A percentile compares a stretch with the other conserved stretches of the same genome.
Evolutionary conservation across 2,797 vertebrate genomes (phyloP).

Genomic region (Pseudomugil gertrudae): DNA sequence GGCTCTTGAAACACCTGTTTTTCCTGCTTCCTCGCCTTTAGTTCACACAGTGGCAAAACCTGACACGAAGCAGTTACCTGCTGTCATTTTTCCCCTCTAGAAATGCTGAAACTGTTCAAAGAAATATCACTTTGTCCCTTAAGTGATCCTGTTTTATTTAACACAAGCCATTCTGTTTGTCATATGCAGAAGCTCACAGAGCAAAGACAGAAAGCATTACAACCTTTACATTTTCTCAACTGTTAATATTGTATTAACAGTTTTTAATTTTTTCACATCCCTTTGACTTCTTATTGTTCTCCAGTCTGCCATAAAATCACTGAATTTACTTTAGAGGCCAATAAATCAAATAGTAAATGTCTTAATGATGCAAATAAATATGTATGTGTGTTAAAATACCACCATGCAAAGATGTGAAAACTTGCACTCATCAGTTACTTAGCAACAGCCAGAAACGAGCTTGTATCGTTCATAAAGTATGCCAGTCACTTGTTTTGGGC

Average conservation of each 20-base stretch:
- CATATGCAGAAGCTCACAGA: neutral
- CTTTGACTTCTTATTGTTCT: too few species aligned
- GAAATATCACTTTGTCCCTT: neutral
- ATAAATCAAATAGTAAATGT: too few species aligned
- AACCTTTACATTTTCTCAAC: neutral
- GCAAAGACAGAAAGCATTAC: neutral
- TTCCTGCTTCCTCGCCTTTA: neutral
- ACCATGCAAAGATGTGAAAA: constrained; percentile 28
- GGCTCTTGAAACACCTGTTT: constrained; percentile 10
- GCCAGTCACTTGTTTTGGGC: constrained; percentile 18
- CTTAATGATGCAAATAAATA: too few species aligned
- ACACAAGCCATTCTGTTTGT: constrained; percentile 3
- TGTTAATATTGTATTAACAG: too few species aligned
- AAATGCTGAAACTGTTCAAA: constrained; percentile 12
- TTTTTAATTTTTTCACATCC: too few species aligned
- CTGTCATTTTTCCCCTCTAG: neutral
- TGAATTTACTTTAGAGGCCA: too few species aligned
- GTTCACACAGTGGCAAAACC: constrained; percentile 13
- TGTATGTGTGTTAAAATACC: constrained; percentile 1
- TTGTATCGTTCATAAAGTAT: constrained; percentile 23
- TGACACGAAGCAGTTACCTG: neutral
- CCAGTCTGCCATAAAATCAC: too few species aligned
- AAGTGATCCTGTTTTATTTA: constrained; percentile 8
- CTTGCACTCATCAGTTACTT: constrained; percentile 49
- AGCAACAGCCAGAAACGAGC: constrained; percentile 58